Evolutionary conservation across 2,888 invertebrate species (phyloP), one percentile per base, ranked within the genome.

Genomic region (Unio delphinus): DNA sequence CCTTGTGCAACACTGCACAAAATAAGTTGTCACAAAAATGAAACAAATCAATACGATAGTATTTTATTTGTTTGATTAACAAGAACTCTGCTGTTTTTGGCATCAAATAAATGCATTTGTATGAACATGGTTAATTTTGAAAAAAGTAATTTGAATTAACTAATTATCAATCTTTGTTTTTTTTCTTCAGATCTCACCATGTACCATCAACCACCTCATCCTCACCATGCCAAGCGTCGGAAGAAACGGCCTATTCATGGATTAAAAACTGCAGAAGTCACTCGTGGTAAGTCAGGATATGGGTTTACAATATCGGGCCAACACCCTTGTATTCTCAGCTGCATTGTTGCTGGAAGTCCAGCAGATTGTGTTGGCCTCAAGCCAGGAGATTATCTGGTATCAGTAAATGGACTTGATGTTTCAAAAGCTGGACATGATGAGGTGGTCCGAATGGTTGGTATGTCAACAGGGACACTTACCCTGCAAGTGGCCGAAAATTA

Each of bases 271-370:
- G 95, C 97, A 68, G 95, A 97, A 85, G 94, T 98, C 60, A 92
- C 93, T 15, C 92, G 97, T 76, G 96, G 97, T 4, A 92, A 93
- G 73, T 95, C 95, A 84, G 98, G 98, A 15, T 98, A 96, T 89
- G 98, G 98, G n/a, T 98, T 98, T 89, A 98, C 98, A 30, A 97
- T 98, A 87, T 97, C 97, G 3, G 98, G 98, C 4, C 97, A 98
- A 89, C 95, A 96, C 87, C 98, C 98, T 0, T 98, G 98, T 89
- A 95, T 97, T 76, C 92, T 98, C 70, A 96, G 97, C 66, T 97
- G 96, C 84, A 97, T 98, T 83, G 97, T 97, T 1, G 92, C 93
- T 63, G 95, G 95, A 80, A 95, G 95, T 72, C 97, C 97, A 4
- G 98, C 98, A 0, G 97, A 97, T 86, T 92, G 93, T 74, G 96